These are phyloP conservation scores for Cyanoderma ruficeps DNA, from an alignment of 2,113 vertebrate genomes.

Conservation along the genomic window DNA sequence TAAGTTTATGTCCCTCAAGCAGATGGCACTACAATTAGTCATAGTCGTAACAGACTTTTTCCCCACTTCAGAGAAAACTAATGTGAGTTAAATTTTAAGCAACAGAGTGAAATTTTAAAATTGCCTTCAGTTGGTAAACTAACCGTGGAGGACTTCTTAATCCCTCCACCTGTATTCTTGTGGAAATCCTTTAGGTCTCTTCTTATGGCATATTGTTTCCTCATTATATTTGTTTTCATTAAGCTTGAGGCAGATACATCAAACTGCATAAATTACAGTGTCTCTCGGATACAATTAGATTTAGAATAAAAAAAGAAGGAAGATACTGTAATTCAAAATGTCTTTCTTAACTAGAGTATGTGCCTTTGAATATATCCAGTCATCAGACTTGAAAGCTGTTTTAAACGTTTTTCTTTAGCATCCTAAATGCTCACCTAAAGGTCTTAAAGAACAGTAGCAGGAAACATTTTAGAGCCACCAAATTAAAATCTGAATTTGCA, in stretches of 20 bases:
- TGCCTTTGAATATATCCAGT: neutral
- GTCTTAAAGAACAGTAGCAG: neutral
- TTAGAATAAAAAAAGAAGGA: neutral
- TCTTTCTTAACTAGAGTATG: neutral
- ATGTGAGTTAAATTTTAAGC: neutral
- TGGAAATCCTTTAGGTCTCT: neutral
- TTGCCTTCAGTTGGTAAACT: neutral
- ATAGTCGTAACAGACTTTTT: neutral
- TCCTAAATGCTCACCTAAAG: neutral
- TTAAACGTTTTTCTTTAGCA: neutral
- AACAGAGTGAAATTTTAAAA: neutral
- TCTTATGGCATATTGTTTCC: neutral
- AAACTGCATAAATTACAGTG: neutral
- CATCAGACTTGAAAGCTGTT: neutral
- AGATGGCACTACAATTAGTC: constrained; percentile 36
- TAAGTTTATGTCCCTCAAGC: constrained; percentile 22
- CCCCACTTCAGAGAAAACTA: neutral
- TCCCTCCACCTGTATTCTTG: neutral
- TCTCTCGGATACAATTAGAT: neutral
- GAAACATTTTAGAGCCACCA: neutral
- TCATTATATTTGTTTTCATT: neutral
- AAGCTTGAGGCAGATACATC: neutral
- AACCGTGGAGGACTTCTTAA: neutral
- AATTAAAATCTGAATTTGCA: neutral
- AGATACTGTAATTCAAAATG: neutral